phyloP scores from a whole-genome alignment of 1,140 invertebrate genomes.

The Fopius arisanus region DNA sequence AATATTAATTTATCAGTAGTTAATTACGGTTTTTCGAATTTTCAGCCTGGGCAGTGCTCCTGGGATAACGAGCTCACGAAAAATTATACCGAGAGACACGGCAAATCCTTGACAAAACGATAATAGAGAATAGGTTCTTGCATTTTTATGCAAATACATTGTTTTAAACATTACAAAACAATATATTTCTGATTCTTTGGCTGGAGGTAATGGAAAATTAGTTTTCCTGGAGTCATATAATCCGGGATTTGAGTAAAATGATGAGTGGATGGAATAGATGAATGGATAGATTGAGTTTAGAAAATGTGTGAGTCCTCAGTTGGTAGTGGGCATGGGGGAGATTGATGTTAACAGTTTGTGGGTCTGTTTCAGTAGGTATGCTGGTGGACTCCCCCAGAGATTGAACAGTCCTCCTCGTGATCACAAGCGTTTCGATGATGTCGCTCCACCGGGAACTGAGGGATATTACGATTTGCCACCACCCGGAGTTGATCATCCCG shows the following conservation, averaged over 20 bases:
- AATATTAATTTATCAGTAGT: neutral
- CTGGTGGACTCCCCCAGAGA: slow-evolving; percentile 41
- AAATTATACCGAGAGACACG: neutral
- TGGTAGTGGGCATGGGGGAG: neutral
- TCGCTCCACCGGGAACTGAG: slow-evolving; percentile 63
- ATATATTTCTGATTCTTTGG: neutral
- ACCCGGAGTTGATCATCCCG: slow-evolving; percentile 60
- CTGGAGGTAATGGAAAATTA: slow-evolving; percentile 1
- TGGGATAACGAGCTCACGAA: neutral
- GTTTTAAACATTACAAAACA: neutral
- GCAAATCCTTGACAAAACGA: neutral
- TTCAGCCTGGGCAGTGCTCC: neutral
- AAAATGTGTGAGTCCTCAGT: slow-evolving; percentile 14
- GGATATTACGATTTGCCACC: slow-evolving; percentile 62
- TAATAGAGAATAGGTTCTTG: neutral
- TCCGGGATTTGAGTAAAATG: slow-evolving; percentile 5
- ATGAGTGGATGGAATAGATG: slow-evolving; percentile 9
- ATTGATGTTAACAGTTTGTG: slow-evolving; percentile 17
- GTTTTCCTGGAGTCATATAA: neutral
- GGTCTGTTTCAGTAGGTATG: slow-evolving; percentile 59
- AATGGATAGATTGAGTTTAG: neutral
- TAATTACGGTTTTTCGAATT: neutral
- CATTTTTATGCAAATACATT: neutral
- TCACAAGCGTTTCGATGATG: slow-evolving; percentile 60
- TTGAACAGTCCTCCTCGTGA: slow-evolving; percentile 51